A percentile compares a stretch with the other conserved stretches of the same genome.
Evolutionary conservation across 2,888 invertebrate genomes (phyloP).

Genomic region (Leucophora obtusa): DNA sequence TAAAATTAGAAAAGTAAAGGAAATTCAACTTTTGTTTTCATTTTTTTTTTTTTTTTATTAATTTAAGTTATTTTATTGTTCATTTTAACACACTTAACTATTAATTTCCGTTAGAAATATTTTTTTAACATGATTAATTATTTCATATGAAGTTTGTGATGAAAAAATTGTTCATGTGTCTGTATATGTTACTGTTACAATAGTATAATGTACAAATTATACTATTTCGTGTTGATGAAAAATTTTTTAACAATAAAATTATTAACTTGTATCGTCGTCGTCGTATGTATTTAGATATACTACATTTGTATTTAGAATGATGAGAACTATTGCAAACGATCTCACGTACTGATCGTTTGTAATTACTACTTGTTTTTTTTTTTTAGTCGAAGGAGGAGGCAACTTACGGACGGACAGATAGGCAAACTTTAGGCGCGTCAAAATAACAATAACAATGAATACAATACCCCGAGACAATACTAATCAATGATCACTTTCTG

Average conservation of each 20-base stretch:
- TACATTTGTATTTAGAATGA: not conserved
- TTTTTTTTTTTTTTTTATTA: conserved; percentile 6
- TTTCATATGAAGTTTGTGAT: conserved; percentile 16
- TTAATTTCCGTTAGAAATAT: conserved; percentile 51
- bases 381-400: conserved; percentile 3
- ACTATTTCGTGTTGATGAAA: conserved; percentile 18
- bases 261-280: conserved; percentile 34
- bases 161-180: conserved; percentile 11
- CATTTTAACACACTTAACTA: conserved; percentile 39
- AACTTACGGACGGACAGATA: not conserved
- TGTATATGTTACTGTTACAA: conserved; percentile 9
- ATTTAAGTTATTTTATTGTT: conserved; percentile 10
- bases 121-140: conserved; percentile 18
- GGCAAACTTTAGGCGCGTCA: conserved; percentile 41
- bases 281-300: not conserved
- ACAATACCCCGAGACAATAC: conserved; percentile 18
- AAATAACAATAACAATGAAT: conserved; percentile 48
- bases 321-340: conserved; percentile 29
- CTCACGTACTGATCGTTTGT: conserved; percentile 19
- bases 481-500: conserved; percentile 43
- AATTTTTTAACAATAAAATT: conserved; percentile 42
- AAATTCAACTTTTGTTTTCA: conserved; percentile 30
- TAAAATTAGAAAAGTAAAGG: conserved; percentile 14
- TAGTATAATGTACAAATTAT: not conserved
- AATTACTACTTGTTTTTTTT: not conserved